Evolutionary conservation across 2,113 vertebrate genomes (phyloP).

Genomic region (Hydrochoerus hydrochaeris): DNA sequence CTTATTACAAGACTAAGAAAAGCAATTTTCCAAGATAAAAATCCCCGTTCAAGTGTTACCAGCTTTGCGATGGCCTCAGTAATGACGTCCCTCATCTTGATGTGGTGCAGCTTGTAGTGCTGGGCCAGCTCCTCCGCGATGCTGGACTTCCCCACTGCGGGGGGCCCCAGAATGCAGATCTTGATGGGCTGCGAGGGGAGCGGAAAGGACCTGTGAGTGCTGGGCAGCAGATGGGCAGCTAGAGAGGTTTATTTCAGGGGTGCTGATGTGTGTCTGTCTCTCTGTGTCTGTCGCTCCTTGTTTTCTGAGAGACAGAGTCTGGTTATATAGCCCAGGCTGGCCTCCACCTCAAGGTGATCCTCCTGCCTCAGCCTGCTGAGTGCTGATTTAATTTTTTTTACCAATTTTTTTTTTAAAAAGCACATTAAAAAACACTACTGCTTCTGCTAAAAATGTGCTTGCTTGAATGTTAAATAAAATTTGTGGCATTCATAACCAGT

Average conservation of each 20-base stretch:
- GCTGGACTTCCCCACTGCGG: constrained; percentile 92
- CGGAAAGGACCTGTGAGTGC: background rate
- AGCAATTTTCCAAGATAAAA: background rate
- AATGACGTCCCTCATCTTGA: constrained; percentile 88
- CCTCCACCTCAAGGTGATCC: too few relatives aligned
- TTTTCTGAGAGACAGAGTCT: background rate
- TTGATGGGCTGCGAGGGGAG: constrained; percentile 89
- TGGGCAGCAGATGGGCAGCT: accelerated
- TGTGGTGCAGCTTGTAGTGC: constrained; percentile 92
- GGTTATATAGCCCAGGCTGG: background rate
- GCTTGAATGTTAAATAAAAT: background rate
- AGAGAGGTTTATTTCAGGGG: accelerated
- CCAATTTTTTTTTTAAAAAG: background rate
- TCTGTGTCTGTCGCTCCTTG: background rate
- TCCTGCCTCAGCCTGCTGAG: background rate
- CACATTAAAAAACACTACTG: background rate
- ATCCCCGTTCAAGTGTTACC: constrained; percentile 80
- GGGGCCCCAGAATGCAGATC: constrained; percentile 93
- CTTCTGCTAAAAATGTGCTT: background rate
- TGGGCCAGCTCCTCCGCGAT: constrained; percentile 88
- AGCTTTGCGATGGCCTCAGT: constrained; percentile 88
- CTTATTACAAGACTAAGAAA: background rate
- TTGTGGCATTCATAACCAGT: background rate
- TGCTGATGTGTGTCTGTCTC: too few relatives aligned
- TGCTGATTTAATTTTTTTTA: background rate